Conservation (phyloP, 2,113 vertebrate genomes). For the Entelurus aequoreus region DNA sequence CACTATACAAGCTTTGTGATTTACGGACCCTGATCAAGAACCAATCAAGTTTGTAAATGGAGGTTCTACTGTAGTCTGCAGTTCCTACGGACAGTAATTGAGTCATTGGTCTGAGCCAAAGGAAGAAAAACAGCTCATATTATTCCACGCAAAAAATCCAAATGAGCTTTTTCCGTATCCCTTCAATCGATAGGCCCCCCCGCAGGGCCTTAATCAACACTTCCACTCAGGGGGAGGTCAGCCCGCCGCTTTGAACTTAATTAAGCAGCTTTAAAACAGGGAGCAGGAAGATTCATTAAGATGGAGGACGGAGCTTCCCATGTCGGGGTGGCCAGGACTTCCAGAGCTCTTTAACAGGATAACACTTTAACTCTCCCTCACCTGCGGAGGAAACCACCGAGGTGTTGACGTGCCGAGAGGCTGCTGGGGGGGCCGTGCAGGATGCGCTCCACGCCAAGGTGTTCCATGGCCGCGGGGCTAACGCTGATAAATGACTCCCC, state of each 20-base stretch:
- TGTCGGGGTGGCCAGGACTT: constrained; percentile 42
- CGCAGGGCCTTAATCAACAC: constrained; percentile 71
- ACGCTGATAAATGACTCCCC: constrained; percentile 78
- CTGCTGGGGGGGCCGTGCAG: constrained; percentile 56
- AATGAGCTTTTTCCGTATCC: constrained; percentile 51
- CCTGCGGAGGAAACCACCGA: constrained; percentile 24
- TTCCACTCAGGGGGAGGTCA: constrained; percentile 68
- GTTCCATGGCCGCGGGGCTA: constrained; percentile 70
- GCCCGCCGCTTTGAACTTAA: constrained; percentile 71
- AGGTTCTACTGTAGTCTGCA: constrained; percentile 16
- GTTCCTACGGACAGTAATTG: constrained; percentile 25
- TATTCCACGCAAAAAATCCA: constrained; percentile 46
- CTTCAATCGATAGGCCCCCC: constrained; percentile 62
- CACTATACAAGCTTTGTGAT: too few species aligned
- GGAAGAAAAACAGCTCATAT: constrained; percentile 22
- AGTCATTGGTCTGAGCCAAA: constrained; percentile 30
- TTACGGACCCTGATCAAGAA: too few species aligned
- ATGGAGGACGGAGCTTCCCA: constrained; percentile 38
- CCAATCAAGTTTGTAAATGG: too few species aligned
- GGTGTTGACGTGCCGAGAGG: constrained; percentile 36
- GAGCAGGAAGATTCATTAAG: constrained; percentile 71
- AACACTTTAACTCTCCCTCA: constrained; percentile 8
- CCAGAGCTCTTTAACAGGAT: constrained; percentile 29
- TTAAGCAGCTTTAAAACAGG: constrained; percentile 75
- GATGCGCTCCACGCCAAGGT: constrained; percentile 70